These are phyloP conservation scores for Danionella dracula DNA, from an alignment of 2,797 vertebrate species.

Conservation along the genomic window DNA sequence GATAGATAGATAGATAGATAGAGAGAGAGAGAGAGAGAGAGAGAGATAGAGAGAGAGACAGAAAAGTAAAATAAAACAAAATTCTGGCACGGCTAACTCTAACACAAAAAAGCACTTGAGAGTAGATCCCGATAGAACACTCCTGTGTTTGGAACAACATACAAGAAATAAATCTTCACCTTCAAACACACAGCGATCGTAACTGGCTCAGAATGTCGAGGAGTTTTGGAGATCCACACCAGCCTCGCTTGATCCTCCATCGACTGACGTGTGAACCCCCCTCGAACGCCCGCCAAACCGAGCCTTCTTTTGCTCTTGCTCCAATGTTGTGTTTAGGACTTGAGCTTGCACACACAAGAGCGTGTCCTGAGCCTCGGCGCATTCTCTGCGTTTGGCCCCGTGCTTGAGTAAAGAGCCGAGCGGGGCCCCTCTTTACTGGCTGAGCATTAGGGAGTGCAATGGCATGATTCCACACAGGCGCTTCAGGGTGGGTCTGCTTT, in stretches of 20 bases:
- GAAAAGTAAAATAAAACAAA: too few relatives aligned
- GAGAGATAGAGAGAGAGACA: too few relatives aligned
- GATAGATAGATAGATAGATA: too few relatives aligned
- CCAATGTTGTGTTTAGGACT: slow-evolving; percentile 7
- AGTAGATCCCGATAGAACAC: too few relatives aligned
- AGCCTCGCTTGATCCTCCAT: background rate
- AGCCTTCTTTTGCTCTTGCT: slow-evolving; percentile 8
- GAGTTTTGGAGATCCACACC: slow-evolving; percentile 30
- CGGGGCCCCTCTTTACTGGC: slow-evolving; percentile 59
- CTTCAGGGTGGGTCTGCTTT: slow-evolving; percentile 34
- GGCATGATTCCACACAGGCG: slow-evolving; percentile 56
- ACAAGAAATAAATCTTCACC: too few relatives aligned
- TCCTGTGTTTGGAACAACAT: too few relatives aligned
- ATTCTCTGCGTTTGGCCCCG: slow-evolving; percentile 52
- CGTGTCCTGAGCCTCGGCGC: background rate
- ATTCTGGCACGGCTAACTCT: too few relatives aligned
- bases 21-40: too few relatives aligned
- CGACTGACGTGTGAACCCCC: background rate
- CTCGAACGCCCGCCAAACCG: background rate
- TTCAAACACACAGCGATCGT: too few relatives aligned
- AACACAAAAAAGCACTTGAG: too few relatives aligned
- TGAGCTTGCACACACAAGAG: background rate
- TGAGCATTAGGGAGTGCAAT: slow-evolving; percentile 55
- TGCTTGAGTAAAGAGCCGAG: slow-evolving; percentile 32
- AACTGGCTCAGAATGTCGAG: too few relatives aligned